These are phyloP conservation scores for Labeo calbasu DNA, from an alignment of 2,797 vertebrate species.

Conservation along the genomic window DNA sequence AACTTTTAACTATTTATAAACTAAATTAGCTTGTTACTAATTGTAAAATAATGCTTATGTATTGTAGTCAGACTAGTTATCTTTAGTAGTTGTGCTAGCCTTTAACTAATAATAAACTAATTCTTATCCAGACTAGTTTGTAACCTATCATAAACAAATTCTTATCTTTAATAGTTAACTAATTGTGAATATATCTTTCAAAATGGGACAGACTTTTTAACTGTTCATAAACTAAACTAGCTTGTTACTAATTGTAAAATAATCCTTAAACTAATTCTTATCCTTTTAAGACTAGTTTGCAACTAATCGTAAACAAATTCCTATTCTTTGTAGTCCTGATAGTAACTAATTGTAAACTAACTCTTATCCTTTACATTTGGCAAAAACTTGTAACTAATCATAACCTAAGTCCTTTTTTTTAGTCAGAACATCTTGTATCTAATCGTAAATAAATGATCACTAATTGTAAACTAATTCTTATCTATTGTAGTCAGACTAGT, in stretches of 20 bases:
- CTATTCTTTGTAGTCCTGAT: background rate
- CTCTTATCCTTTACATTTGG: background rate
- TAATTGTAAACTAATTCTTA: background rate
- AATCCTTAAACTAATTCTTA: background rate
- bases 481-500: background rate
- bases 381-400: background rate
- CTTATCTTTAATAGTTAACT: background rate
- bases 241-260: background rate
- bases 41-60: background rate
- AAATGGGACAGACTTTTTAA: background rate
- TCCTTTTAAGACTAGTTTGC: no score
- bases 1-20: no score
- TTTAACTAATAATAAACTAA: no score
- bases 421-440: background rate
- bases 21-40: background rate
- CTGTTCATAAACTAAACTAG: background rate
- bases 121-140: background rate
- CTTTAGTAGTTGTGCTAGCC: no score
- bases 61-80: no score
- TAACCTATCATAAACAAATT: background rate
- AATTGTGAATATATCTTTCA: background rate
- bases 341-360: background rate
- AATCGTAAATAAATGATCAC: background rate
- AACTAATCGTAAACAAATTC: background rate
- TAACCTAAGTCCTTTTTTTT: background rate